phyloP scores from a whole-genome alignment of 2,888 invertebrate genomes.

The Lasius platythorax region DNA sequence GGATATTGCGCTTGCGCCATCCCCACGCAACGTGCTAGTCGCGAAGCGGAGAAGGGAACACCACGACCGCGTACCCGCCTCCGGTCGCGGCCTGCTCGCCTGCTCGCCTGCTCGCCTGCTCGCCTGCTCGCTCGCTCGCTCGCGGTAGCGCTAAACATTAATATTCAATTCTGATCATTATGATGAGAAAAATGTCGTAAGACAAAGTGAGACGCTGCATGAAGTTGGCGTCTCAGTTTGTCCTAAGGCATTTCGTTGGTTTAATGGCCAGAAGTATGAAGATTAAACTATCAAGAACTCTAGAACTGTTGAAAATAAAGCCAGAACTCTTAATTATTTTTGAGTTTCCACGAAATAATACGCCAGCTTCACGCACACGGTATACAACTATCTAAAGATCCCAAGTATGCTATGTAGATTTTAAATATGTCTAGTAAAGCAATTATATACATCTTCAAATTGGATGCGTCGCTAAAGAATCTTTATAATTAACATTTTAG shows the following conservation, averaged over 20 bases:
- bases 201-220: too few species aligned
- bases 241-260: too few species aligned
- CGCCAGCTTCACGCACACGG: background rate
- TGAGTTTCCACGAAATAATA: too few species aligned
- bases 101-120: slow-evolving; percentile 71
- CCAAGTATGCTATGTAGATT: background rate
- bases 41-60: slow-evolving; percentile 60
- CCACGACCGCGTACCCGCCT: slow-evolving; percentile 75
- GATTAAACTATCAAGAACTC: too few species aligned
- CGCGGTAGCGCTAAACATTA: slow-evolving; percentile 29
- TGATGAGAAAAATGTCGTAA: too few species aligned
- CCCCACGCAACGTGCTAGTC: slow-evolving; percentile 56
- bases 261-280: too few species aligned
- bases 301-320: too few species aligned
- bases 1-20: slow-evolving; percentile 71
- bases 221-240: too few species aligned
- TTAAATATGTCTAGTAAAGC: background rate
- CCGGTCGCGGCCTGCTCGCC: slow-evolving; percentile 87
- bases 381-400: background rate
- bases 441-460: background rate
- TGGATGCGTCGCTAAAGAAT: background rate
- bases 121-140: slow-evolving; percentile 83
- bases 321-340: too few species aligned
- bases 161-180: background rate
- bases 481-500: background rate